phyloP scores from a whole-genome alignment of 2,113 vertebrate genomes.

The Oreocharis arfaki region DNA sequence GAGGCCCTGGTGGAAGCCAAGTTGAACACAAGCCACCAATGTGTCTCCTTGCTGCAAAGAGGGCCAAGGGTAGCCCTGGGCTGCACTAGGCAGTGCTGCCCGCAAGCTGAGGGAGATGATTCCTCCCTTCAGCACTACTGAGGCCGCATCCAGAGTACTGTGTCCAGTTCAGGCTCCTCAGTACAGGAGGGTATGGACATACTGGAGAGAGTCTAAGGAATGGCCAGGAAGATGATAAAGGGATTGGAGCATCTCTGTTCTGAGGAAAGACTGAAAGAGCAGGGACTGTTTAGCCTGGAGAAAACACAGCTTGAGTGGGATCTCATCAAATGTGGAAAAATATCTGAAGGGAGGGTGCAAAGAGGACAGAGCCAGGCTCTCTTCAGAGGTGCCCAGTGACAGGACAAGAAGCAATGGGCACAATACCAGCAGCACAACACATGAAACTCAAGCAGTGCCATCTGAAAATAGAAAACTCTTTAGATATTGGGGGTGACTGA shows the following conservation, averaged over 20 bases:
- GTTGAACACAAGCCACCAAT: neutral
- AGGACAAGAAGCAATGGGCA: neutral
- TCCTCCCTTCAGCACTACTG: neutral
- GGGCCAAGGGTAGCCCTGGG: neutral
- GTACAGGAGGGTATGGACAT: neutral
- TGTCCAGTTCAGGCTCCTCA: neutral
- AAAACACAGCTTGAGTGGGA: neutral
- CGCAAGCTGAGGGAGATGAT: neutral
- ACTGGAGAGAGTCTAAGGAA: neutral
- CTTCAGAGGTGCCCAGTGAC: neutral
- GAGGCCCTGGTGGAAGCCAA: neutral
- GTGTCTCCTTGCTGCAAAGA: neutral
- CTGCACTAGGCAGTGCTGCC: neutral
- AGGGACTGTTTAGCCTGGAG: neutral
- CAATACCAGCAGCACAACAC: neutral
- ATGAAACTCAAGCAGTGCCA: fast-evolving
- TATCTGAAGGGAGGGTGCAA: neutral
- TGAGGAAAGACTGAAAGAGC: neutral
- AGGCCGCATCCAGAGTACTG: neutral
- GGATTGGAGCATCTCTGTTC: neutral
- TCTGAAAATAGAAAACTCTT: neutral
- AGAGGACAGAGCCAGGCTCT: neutral
- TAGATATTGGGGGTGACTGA: neutral
- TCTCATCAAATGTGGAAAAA: neutral
- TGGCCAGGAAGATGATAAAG: neutral